Conservation (phyloP, 2,113 vertebrate species). For the Gorsachius goisagi region DNA sequence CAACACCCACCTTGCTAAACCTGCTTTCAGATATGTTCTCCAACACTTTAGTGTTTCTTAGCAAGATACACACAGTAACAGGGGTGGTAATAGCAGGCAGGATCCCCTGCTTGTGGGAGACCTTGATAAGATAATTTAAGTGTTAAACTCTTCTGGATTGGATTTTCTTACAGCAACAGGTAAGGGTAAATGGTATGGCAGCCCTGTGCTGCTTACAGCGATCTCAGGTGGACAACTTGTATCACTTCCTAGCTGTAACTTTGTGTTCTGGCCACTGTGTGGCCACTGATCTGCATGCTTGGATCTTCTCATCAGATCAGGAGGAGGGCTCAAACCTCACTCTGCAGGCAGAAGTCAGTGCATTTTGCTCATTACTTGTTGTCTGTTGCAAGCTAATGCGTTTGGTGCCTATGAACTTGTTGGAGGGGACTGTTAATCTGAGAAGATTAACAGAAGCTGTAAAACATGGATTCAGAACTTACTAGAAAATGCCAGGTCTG, state of each 20-base stretch:
- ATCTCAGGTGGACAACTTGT: neutral
- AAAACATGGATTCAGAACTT: neutral
- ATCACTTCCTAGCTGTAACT: neutral
- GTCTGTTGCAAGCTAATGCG: neutral
- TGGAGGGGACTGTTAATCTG: neutral
- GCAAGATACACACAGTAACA: neutral
- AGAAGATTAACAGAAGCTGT: neutral
- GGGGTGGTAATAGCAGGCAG: neutral
- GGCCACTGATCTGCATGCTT: neutral
- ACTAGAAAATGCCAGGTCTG: neutral
- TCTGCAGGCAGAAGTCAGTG: neutral
- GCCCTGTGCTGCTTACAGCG: neutral
- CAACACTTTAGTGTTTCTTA: neutral
- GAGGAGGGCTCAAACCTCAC: neutral
- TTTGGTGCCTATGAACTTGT: neutral
- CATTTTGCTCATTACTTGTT: neutral
- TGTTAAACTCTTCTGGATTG: neutral
- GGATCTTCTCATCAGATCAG: neutral
- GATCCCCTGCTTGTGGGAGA: neutral
- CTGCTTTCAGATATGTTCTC: neutral
- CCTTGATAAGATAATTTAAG: neutral
- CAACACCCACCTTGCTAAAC: neutral
- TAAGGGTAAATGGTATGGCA: accelerated
- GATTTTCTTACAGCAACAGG: neutral
- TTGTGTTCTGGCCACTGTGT: neutral